Evolutionary conservation across 2,113 vertebrate species (phyloP), one percentile per base, ranked within the genome.

Genomic region (Scolopax mira): DNA sequence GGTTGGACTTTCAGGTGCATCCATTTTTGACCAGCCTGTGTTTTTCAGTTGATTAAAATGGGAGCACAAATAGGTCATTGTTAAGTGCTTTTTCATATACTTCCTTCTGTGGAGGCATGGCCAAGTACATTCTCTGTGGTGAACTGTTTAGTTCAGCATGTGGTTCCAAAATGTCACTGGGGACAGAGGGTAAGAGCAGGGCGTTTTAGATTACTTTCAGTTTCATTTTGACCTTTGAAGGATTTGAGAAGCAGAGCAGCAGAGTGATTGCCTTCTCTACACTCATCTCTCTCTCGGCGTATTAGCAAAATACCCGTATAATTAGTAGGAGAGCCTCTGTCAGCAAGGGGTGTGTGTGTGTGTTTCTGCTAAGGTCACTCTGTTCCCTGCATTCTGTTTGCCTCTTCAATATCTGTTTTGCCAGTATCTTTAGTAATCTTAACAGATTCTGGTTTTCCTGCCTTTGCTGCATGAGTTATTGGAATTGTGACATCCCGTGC

Each of bases 41-140:
- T 44, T 94, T 93, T 79, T 42, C 64, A 71, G 65, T 39, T 79
- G 92, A 41, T 86, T 71, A 57, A 74, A 89, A 42, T 6, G 16
- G 55, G 31, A 94, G 71, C 65, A 90, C 93, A 93, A 35, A 46
- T 6, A 90, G 75, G 82, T 74, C 94, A 88, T 1, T 61, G 88
- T 46, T 72, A 94, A 93, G 74, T 88, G 94, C 51, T 92, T 93
- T 90, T 89, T 87, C 85, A n/a, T 61, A 89, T 61, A 13, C 61
- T 94, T 42, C 49, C 21, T 49, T 72, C 61, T 58, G 65, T 19
- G n/a, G 42, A 86, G 61, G 65, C 57, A 7, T 2, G 65, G 70
- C 69, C 88, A 58, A 79, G 79, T 5, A 24, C 70, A 13, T 18
- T 67, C 70, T 54, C 70, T 54, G 77, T 81, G 69, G 64, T 82